These are phyloP conservation scores for Rhagoletis zephyria DNA, from an alignment of 1,140 invertebrate genomes.

Conservation along the genomic window DNA sequence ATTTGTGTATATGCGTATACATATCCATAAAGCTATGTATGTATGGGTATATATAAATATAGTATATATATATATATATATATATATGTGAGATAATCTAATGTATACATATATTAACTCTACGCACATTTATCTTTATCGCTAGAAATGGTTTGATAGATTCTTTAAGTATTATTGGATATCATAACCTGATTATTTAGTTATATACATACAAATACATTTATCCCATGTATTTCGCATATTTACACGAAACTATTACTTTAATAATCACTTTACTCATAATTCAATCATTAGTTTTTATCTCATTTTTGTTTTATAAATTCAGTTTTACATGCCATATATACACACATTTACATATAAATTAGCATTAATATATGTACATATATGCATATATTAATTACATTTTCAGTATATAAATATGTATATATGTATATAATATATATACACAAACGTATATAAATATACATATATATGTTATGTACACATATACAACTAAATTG, in stretches of 20 bases:
- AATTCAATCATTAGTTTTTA: not conserved
- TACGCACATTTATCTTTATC: not conserved
- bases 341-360: not conserved
- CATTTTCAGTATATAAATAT: not conserved
- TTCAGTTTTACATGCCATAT: slow-evolving; percentile 7
- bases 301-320: not conserved
- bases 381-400: not conserved
- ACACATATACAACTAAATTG: slow-evolving; percentile 6
- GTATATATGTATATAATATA: not conserved
- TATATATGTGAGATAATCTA: too few species aligned
- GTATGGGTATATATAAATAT: not conserved
- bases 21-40: not conserved
- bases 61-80: not conserved
- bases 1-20: not conserved
- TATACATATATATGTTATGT: not conserved
- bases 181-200: not conserved
- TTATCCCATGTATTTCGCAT: not conserved
- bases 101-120: too few species aligned
- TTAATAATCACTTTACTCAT: not conserved
- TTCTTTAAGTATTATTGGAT: slow-evolving; percentile 9
- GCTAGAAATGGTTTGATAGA: not conserved
- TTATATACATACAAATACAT: not conserved
- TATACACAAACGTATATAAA: not conserved
- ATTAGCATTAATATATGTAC: not conserved
- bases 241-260: not conserved